Evolutionary conservation across 2,888 invertebrate species (phyloP).

Genomic region (Meliscaeva auricollis): DNA sequence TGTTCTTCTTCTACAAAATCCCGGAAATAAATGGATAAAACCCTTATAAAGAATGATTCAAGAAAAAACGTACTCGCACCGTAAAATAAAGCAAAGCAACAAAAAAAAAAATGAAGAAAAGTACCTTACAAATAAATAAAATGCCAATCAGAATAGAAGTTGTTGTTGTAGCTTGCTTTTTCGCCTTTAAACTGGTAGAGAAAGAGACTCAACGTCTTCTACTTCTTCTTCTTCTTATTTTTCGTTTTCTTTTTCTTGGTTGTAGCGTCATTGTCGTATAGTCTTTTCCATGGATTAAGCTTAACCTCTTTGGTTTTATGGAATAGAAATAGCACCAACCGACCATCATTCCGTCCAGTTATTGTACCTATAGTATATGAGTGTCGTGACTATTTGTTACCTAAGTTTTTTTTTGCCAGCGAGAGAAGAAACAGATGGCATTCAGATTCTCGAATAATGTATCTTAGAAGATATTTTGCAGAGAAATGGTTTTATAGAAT

Average conservation of each 20-base stretch:
- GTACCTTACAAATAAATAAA: slow-evolving; percentile 55
- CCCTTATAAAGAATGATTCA: slow-evolving; percentile 66
- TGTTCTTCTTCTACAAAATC: slow-evolving; percentile 32
- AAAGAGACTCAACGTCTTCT: background rate
- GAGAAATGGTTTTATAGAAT: slow-evolving; percentile 48
- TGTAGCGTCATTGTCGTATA: background rate
- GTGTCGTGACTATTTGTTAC: slow-evolving; percentile 66
- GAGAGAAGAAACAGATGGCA: slow-evolving; percentile 53
- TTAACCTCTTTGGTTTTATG: slow-evolving; percentile 5
- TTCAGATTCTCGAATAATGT: slow-evolving; percentile 67
- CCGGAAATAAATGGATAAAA: slow-evolving; percentile 74
- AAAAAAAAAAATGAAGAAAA: background rate
- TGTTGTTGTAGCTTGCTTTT: slow-evolving; percentile 9
- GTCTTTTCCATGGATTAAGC: slow-evolving; percentile 34
- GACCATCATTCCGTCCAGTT: slow-evolving; percentile 8
- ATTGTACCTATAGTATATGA: slow-evolving; percentile 4
- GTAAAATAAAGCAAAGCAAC: background rate
- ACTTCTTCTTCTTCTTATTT: background rate
- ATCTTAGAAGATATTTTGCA: slow-evolving; percentile 66
- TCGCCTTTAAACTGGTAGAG: background rate
- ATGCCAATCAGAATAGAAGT: slow-evolving; percentile 68
- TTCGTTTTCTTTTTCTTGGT: background rate
- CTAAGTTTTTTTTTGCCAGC: slow-evolving; percentile 16
- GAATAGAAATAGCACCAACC: slow-evolving; percentile 11
- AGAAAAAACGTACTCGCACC: slow-evolving; percentile 38